phyloP scores from a whole-genome alignment of 2,888 invertebrate species.

The Homarus gammarus region DNA sequence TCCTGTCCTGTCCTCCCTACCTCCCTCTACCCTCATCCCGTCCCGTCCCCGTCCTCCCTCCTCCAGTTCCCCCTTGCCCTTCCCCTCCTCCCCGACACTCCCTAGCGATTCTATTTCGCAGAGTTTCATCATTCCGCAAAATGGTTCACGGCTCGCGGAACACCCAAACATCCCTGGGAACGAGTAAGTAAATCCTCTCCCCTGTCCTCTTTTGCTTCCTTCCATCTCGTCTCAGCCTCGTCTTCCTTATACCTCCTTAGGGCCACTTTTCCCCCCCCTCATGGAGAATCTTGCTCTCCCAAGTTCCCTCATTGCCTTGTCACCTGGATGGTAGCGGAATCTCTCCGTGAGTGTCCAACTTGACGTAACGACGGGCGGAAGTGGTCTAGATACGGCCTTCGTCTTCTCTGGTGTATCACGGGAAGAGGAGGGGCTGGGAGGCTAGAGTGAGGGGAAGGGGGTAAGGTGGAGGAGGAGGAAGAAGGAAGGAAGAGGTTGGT shows the following conservation, averaged over 20 bases:
- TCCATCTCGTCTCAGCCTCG: not conserved
- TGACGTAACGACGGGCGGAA: conserved; percentile 66
- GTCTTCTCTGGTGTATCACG: conserved; percentile 60
- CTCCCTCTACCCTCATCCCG: not conserved
- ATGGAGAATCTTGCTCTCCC: conserved; percentile 39
- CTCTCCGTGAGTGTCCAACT: conserved; percentile 54
- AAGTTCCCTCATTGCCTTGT: conserved; percentile 63
- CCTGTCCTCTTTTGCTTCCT: conserved; percentile 22
- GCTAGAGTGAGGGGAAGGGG: not conserved
- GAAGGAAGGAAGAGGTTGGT: not conserved
- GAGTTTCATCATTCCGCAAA: conserved; percentile 62
- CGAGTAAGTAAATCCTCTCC: conserved; percentile 43
- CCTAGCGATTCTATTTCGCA: conserved; percentile 52
- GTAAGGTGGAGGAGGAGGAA: not conserved
- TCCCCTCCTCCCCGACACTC: not conserved
- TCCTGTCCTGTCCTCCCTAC: not conserved
- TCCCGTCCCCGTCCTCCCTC: not conserved
- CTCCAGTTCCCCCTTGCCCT: not conserved
- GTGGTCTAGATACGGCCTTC: conserved; percentile 56
- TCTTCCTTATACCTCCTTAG: conserved; percentile 13
- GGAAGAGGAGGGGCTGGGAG: not conserved
- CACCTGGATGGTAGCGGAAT: conserved; percentile 64
- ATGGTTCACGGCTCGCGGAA: conserved; percentile 44
- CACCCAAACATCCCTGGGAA: conserved; percentile 46
- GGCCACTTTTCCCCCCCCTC: conserved; percentile 28